Conservation (phyloP, 1,140 invertebrate genomes). For the Cyclina sinensis region DNA sequence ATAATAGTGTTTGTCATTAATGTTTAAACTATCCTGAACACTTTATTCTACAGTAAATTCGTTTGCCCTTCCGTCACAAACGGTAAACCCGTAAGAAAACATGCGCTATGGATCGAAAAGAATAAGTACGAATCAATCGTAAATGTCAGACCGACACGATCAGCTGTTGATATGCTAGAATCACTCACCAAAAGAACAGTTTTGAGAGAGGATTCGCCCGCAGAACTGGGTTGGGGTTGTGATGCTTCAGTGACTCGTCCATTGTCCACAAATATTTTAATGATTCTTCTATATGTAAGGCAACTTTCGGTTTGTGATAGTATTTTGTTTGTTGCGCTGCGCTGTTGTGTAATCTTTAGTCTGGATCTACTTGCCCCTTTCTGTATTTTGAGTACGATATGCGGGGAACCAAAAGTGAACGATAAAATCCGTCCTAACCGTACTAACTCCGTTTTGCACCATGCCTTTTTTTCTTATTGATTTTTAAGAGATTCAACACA, state of each 20-base stretch:
- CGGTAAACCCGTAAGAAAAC: not conserved
- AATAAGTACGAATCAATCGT: not conserved
- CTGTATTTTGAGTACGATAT: too few species aligned
- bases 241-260: slow-evolving; percentile 81
- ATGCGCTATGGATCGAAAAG: not conserved
- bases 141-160: not conserved
- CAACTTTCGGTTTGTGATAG: slow-evolving; percentile 3
- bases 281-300: not conserved
- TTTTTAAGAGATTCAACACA: too few species aligned
- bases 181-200: slow-evolving; percentile 81
- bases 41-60: too few species aligned
- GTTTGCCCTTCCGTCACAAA: not conserved
- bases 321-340: too few species aligned
- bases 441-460: too few species aligned
- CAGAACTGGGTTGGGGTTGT: slow-evolving; percentile 81
- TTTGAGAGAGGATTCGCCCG: slow-evolving; percentile 80
- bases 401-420: too few species aligned
- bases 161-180: not conserved
- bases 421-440: too few species aligned
- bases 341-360: too few species aligned
- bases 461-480: too few species aligned
- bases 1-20: too few species aligned
- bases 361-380: too few species aligned
- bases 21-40: too few species aligned
- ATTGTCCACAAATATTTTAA: slow-evolving; percentile 61